Conservation (phyloP, 1,140 invertebrate genomes). For the Leptestheria dahalacensis region DNA sequence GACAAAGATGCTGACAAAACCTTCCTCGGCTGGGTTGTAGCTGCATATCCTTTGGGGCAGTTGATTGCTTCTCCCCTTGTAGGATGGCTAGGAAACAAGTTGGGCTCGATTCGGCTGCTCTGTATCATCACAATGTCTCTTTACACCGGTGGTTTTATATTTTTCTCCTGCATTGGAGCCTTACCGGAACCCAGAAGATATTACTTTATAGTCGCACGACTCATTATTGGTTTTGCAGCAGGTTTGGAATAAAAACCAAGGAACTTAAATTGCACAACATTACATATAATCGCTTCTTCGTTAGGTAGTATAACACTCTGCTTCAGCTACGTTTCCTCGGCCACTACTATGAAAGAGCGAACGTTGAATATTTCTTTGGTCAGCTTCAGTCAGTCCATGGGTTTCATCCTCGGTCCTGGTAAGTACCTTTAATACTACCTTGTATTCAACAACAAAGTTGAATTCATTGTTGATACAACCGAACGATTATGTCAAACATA, state of each 20-base stretch:
- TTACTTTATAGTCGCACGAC: slow-evolving; percentile 58
- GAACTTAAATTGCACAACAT: neutral
- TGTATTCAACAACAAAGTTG: neutral
- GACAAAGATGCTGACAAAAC: slow-evolving; percentile 59
- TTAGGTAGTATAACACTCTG: slow-evolving; percentile 72
- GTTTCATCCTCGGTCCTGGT: slow-evolving; percentile 70
- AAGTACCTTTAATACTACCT: slow-evolving; percentile 7
- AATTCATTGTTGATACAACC: no score
- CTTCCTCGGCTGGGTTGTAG: slow-evolving; percentile 70
- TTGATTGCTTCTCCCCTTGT: slow-evolving; percentile 73
- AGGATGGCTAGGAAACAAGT: slow-evolving; percentile 66
- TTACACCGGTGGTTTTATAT: slow-evolving; percentile 55
- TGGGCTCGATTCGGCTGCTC: slow-evolving; percentile 50
- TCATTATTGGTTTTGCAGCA: slow-evolving; percentile 72
- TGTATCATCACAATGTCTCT: slow-evolving; percentile 51
- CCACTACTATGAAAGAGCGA: slow-evolving; percentile 59
- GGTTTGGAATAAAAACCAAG: slow-evolving; percentile 34
- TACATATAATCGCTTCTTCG: slow-evolving; percentile 22
- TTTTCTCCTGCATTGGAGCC: slow-evolving; percentile 63
- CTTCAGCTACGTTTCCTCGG: slow-evolving; percentile 68
- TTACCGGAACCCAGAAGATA: slow-evolving; percentile 38
- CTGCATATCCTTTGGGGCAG: slow-evolving; percentile 74
- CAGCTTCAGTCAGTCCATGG: slow-evolving; percentile 69
- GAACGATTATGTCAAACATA: no score
- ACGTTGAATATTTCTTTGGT: slow-evolving; percentile 70